Evolutionary conservation across 2,888 invertebrate species (phyloP).

Genomic region (Eremobia ochroleuca): DNA sequence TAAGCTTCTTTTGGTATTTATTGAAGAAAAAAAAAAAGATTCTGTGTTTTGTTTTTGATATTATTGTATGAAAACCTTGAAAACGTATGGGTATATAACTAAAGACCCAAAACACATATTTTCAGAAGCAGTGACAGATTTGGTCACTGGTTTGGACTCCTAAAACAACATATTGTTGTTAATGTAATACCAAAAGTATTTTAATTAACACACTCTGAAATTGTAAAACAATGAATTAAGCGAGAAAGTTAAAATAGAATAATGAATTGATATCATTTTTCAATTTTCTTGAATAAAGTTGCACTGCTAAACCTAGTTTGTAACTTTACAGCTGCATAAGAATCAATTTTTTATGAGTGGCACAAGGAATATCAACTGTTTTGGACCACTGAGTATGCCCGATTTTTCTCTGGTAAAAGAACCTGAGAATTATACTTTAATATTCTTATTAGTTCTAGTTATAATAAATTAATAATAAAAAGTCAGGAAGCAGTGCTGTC

Average conservation of each 20-base stretch:
- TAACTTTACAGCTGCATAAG: too few species aligned
- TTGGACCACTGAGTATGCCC: not conserved
- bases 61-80: not conserved
- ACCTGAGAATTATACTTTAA: not conserved
- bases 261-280: not conserved
- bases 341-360: not conserved
- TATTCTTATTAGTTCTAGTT: not conserved
- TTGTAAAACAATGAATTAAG: not conserved
- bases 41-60: constrained; percentile 11
- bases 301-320: not conserved
- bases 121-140: not conserved
- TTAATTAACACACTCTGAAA: not conserved
- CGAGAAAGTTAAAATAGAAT: not conserved
- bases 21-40: not conserved
- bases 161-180: not conserved
- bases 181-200: not conserved
- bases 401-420: not conserved
- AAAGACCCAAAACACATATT: not conserved
- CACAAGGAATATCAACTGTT: not conserved
- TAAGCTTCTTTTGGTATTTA: not conserved
- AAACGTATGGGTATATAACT: too few species aligned
- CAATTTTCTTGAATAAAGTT: not conserved
- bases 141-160: not conserved
- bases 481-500: too few species aligned
- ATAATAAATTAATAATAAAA: too few species aligned